Percentiles rank a stretch among this genome's conserved stretches.
phyloP scores from a whole-genome alignment of 2,797 vertebrate species.

The Micrastur ruficollis region DNA sequence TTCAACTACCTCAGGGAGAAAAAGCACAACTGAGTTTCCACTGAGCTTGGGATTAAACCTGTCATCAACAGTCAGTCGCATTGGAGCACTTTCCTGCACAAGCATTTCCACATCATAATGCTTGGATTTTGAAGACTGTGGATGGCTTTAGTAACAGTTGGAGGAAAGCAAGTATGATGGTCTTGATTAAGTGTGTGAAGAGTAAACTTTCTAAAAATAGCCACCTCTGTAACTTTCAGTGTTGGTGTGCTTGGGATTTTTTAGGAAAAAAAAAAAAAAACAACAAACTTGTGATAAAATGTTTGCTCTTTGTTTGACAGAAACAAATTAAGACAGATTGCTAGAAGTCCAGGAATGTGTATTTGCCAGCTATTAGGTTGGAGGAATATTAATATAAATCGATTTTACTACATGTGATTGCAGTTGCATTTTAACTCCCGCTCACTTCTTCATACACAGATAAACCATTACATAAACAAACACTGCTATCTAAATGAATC shows the following conservation, averaged over 20 bases:
- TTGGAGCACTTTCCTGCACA: neutral
- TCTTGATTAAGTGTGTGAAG: slow-evolving; percentile 21
- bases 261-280: neutral
- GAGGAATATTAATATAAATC: slow-evolving; percentile 20
- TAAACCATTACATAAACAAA: neutral
- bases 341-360: neutral
- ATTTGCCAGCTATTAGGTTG: slow-evolving; percentile 11
- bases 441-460: neutral
- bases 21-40: slow-evolving; percentile 16
- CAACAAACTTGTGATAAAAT: neutral
- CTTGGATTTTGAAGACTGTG: neutral
- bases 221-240: neutral
- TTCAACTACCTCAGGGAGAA: slow-evolving; percentile 77
- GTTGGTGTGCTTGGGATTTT: neutral
- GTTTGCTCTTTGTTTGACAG: neutral
- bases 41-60: neutral
- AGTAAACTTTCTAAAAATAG: slow-evolving; percentile 25
- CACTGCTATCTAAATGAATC: neutral
- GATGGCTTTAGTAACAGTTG: neutral
- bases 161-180: neutral
- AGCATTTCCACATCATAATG: neutral
- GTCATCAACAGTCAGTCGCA: neutral
- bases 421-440: slow-evolving; percentile 12
- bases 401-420: neutral
- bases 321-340: neutral